Base-by-base conservation (phyloP, 2,797 vertebrate genomes). In the Gymnothorax javanicus region DNA sequence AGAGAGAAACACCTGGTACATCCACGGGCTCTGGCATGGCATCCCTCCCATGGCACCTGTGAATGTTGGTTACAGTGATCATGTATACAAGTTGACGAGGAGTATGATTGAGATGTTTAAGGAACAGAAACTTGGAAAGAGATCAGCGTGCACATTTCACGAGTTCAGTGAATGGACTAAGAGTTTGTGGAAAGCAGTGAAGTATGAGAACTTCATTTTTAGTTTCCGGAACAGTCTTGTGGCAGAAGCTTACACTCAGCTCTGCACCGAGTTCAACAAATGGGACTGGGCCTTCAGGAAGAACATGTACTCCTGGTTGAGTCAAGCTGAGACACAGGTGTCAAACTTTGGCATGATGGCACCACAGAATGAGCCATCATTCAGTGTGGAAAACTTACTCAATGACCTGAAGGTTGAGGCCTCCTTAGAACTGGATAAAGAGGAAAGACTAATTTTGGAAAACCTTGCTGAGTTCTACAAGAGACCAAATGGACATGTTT, bases 181-280 rank as follows among this genome's bases (percentile, higher is more conserved):
- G 62, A 67, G 20, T n/a, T 67, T 67, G 8, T 67, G 62, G 62
- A 23, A 6, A 4, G 62, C 62, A 67, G 62, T 67, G 20, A 67
- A 67, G 62, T n/a, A 67, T 7, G 62, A 67, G 62, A 67, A 67
- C 62, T 67, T 67, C 62, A 67, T 67, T 23, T 67, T 67, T 7
- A 67, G 62, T 67, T 67, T 67, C 62, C 62, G 62, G 20, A 67
- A 67, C 62, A 90, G 91, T 0, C 89, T 92, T 15, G 84, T 91
- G 23, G 91, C 92, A 0, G 89, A 91, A n/a, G 92, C 90, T 13
- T 91, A 92, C 25, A 83, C 86, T 52, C 85, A 89, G 1, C 84
- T 92, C 23, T 90, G 87, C 3, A n/a, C 79, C 0, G 89, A 86
- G 54, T 91, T 88, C 81, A 88, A 88, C 4, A 60, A 88, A n/a